Conservation (phyloP, 53 echinoderm and acorn worm genomes). For the Henricia sp. region DNA sequence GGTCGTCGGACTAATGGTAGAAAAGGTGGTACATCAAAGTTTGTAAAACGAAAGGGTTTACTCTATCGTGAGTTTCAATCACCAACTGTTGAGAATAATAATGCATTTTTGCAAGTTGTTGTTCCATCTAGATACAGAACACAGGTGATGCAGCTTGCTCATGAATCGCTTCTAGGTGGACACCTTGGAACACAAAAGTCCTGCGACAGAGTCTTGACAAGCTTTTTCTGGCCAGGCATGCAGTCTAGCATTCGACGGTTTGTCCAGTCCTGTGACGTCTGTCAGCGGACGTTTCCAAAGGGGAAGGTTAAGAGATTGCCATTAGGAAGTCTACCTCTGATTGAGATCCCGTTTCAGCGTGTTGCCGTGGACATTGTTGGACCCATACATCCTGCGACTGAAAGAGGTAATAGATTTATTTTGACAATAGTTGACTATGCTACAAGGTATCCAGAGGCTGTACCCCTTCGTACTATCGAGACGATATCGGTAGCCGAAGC, state of each 20-base stretch:
- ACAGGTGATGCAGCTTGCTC: constrained; percentile 43
- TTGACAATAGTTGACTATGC: constrained; percentile 63
- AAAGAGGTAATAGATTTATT: constrained; percentile 48
- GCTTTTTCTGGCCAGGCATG: constrained; percentile 58
- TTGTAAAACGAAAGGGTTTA: constrained; percentile 28
- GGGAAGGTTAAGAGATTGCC: constrained; percentile 47
- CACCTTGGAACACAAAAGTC: constrained; percentile 60
- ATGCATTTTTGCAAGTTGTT: constrained; percentile 35
- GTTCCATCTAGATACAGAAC: constrained; percentile 49
- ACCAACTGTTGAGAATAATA: constrained; percentile 33
- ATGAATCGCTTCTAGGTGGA: constrained; percentile 69
- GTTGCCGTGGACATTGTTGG: constrained; percentile 62
- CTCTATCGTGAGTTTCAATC: constrained; percentile 47
- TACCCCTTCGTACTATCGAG: constrained; percentile 46
- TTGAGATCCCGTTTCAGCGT: constrained; percentile 49
- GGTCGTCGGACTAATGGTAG: neutral
- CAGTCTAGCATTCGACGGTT: constrained; percentile 45
- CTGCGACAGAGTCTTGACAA: constrained; percentile 43
- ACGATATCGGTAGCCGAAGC: constrained; percentile 47
- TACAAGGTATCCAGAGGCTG: constrained; percentile 61
- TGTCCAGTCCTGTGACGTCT: constrained; percentile 65
- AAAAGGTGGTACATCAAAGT: constrained; percentile 10
- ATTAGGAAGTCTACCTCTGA: constrained; percentile 48
- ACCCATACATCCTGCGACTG: constrained; percentile 44
- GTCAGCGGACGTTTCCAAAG: constrained; percentile 66